phyloP scores from a whole-genome alignment of 2,797 vertebrate species.

The Gallirallus australis region DNA sequence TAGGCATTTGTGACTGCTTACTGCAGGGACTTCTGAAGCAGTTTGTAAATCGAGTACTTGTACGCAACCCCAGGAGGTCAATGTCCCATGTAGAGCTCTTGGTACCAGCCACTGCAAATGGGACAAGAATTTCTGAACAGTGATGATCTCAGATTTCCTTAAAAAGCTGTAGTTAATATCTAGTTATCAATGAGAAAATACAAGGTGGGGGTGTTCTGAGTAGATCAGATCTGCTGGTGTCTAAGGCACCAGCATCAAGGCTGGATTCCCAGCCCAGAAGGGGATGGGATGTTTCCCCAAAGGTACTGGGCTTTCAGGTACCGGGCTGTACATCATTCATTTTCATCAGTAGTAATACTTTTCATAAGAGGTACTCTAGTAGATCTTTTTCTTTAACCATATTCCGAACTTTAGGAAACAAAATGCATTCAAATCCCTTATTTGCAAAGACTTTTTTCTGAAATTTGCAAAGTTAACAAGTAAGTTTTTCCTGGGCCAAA shows the following conservation, averaged over 20 bases:
- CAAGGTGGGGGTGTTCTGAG: background rate
- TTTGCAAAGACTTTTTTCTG: background rate
- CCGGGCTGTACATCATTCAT: accelerated
- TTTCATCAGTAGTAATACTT: background rate
- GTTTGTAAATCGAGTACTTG: background rate
- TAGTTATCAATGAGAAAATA: background rate
- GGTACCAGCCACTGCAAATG: background rate
- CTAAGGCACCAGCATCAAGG: background rate
- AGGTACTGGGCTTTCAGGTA: background rate
- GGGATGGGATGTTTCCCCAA: background rate
- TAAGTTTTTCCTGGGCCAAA: background rate
- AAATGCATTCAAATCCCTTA: background rate
- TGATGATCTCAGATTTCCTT: background rate
- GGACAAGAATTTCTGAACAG: background rate
- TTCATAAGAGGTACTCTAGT: background rate
- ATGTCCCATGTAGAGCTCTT: accelerated
- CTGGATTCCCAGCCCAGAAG: background rate
- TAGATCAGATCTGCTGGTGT: background rate
- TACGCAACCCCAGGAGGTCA: background rate
- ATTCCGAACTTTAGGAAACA: background rate
- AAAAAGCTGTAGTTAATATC: background rate
- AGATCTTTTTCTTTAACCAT: background rate
- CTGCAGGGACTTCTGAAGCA: background rate
- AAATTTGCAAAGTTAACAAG: background rate
- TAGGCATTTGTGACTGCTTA: background rate